phyloP scores from a whole-genome alignment of 1,140 invertebrate genomes.

The Magallana angulata region DNA sequence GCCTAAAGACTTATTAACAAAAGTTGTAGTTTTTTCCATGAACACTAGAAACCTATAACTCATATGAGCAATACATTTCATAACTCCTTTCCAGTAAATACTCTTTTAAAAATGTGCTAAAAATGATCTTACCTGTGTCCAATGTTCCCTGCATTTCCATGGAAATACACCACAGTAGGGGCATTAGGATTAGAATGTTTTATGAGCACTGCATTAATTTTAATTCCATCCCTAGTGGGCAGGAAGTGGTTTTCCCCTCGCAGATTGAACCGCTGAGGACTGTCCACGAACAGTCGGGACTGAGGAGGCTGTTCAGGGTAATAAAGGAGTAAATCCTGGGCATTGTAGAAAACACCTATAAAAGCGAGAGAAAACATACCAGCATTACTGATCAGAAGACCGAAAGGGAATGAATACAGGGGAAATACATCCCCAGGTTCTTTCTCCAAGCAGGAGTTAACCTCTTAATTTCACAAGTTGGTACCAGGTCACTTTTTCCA shows the following conservation, averaged over 20 bases:
- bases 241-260: slow-evolving; percentile 89
- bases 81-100: no score
- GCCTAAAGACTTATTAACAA: no score
- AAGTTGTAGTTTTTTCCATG: no score
- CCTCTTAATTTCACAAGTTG: no score
- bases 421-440: no score
- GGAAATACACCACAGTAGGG: slow-evolving; percentile 93
- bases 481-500: no score
- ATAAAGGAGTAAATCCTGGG: slow-evolving; percentile 91
- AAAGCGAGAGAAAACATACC: not conserved
- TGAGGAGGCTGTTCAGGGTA: slow-evolving; percentile 93
- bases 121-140: slow-evolving; percentile 86
- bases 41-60: no score
- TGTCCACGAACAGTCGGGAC: slow-evolving; percentile 91
- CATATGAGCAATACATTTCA: no score
- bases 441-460: no score
- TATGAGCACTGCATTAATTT: slow-evolving; percentile 92
- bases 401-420: no score
- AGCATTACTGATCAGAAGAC: no score
- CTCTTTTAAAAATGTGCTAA: no score
- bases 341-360: slow-evolving; percentile 85
- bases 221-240: slow-evolving; percentile 87
- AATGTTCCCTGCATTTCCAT: slow-evolving; percentile 98
- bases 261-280: slow-evolving; percentile 90
- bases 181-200: slow-evolving; percentile 84